phyloP scores from a whole-genome alignment of 2,113 vertebrate genomes.

The Cettia cetti region DNA sequence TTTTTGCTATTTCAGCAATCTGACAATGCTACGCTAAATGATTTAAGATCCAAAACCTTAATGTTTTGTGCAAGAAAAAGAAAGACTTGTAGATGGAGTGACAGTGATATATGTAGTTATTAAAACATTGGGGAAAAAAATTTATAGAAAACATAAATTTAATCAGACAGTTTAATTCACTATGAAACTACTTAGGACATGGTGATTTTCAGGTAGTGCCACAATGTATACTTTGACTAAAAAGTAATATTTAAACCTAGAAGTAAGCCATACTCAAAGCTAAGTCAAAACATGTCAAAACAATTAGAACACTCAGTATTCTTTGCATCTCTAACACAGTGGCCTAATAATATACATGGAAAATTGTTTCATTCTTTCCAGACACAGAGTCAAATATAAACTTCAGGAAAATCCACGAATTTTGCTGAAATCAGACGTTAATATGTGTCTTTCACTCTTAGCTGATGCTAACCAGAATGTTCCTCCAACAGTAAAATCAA shows the following conservation, averaged over 20 bases:
- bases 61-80: not conserved
- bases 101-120: not conserved
- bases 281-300: not conserved
- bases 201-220: not conserved
- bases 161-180: not conserved
- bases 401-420: not conserved
- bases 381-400: not conserved
- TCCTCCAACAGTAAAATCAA: not conserved
- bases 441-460: not conserved
- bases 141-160: not conserved
- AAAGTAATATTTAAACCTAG: not conserved
- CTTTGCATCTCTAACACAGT: not conserved
- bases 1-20: constrained; percentile 34
- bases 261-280: not conserved
- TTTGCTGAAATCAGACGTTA: not conserved
- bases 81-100: not conserved
- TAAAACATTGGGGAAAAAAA: not conserved
- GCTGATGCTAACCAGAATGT: not conserved
- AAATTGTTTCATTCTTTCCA: not conserved
- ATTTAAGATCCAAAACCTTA: constrained; percentile 20
- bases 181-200: not conserved
- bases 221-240: not conserved
- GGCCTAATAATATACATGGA: not conserved
- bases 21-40: not conserved
- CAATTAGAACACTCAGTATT: not conserved